Conservation (phyloP, 2,888 invertebrate species). For the Ophion slaviceki region DNA sequence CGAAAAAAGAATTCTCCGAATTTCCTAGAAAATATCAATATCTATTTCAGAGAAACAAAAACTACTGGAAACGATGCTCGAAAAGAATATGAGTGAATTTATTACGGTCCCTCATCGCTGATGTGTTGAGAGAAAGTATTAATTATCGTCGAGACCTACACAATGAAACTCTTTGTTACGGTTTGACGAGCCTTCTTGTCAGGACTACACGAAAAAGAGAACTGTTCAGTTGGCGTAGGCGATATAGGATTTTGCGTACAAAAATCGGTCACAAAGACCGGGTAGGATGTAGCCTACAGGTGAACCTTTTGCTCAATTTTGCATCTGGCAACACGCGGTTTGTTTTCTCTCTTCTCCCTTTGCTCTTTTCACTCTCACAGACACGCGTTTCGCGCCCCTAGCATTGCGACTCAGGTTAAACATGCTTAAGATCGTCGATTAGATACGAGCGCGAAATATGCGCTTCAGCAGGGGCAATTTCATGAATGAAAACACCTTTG, state of each 20-base stretch:
- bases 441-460: constrained; percentile 58
- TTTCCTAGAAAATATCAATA: not conserved
- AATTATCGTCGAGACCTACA: constrained; percentile 52
- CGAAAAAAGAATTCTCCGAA: not conserved
- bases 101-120: too few species aligned
- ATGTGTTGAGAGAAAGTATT: not conserved
- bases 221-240: not conserved
- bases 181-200: constrained; percentile 59
- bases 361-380: not conserved
- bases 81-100: not conserved
- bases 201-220: constrained; percentile 53
- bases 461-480: constrained; percentile 42
- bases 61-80: not conserved
- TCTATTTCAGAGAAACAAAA: not conserved
- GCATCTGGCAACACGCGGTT: constrained; percentile 11
- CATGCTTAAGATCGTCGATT: constrained; percentile 55
- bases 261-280: constrained; percentile 30
- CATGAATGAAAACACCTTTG: constrained; percentile 39
- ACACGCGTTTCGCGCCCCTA: constrained; percentile 51
- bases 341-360: constrained; percentile 13
- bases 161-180: constrained; percentile 77
- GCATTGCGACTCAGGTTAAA: constrained; percentile 34
- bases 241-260: constrained; percentile 19
- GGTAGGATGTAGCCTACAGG: constrained; percentile 42
- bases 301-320: constrained; percentile 42